phyloP scores from a whole-genome alignment of 2,888 invertebrate genomes.

The Papilio gigon region DNA sequence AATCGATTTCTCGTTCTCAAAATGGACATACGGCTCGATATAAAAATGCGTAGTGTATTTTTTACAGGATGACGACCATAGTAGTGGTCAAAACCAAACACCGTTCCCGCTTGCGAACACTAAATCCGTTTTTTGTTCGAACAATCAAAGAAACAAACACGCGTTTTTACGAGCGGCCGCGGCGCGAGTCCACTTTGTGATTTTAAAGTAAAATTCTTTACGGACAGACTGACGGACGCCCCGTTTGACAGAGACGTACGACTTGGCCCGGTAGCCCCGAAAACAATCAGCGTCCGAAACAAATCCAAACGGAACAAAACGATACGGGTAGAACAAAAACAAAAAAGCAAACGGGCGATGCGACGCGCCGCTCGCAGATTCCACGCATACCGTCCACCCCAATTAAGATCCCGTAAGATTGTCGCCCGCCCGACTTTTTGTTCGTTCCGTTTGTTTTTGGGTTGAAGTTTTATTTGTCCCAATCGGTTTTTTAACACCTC shows the following conservation, averaged over 20 bases:
- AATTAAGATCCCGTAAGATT: conserved; percentile 79
- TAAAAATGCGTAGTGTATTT: background rate
- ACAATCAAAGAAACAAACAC: conserved; percentile 56
- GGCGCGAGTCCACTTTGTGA: conserved; percentile 52
- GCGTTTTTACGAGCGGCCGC: conserved; percentile 53
- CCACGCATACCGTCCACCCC: conserved; percentile 67
- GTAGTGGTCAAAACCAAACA: conserved; percentile 35
- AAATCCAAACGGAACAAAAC: conserved; percentile 44
- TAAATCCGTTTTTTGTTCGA: conserved; percentile 41
- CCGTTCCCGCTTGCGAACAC: conserved; percentile 40
- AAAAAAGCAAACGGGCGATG: conserved; percentile 44
- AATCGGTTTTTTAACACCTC: conserved; percentile 67
- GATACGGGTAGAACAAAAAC: conserved; percentile 43
- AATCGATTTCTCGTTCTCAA: no score
- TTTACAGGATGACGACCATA: background rate
- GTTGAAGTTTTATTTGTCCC: conserved; percentile 51
- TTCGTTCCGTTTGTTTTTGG: conserved; percentile 46
- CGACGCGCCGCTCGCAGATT: conserved; percentile 54
- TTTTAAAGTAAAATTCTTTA: conserved; percentile 54
- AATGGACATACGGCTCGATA: background rate
- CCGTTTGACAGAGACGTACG: conserved; percentile 53
- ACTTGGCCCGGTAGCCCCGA: conserved; percentile 44
- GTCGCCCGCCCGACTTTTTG: conserved; percentile 55
- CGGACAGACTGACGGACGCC: conserved; percentile 54
- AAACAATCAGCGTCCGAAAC: conserved; percentile 52